These are phyloP conservation scores for Siniperca obscura DNA, from an alignment of 2,797 vertebrate species.

Conservation along the genomic window DNA sequence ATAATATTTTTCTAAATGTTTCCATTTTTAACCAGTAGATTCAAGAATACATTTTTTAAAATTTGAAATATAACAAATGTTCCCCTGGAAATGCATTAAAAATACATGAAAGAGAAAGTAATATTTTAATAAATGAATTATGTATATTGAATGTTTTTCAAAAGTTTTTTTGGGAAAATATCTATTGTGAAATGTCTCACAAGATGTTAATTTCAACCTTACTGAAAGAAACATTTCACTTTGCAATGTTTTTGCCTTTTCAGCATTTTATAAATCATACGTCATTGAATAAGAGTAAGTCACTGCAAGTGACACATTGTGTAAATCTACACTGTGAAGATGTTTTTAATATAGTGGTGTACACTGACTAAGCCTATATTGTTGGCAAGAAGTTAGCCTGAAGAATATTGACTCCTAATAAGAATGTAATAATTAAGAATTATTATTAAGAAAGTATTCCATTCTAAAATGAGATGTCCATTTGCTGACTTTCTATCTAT, in stretches of 20 bases:
- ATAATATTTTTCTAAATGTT: background rate
- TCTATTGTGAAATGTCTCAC: background rate
- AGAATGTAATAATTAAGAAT: background rate
- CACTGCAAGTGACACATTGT: background rate
- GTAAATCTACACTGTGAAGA: background rate
- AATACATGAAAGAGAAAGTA: background rate
- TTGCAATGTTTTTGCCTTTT: background rate
- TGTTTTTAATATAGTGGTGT: background rate
- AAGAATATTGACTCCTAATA: background rate
- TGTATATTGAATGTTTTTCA: slow-evolving; percentile 5
- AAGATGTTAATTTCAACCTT: background rate
- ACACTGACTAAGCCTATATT: background rate
- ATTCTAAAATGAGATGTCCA: background rate
- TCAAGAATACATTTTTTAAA: background rate
- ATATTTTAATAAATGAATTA: background rate
- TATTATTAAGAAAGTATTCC: background rate
- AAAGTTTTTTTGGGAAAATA: background rate
- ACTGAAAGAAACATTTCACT: slow-evolving; percentile 31
- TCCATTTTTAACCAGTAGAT: background rate
- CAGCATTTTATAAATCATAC: background rate
- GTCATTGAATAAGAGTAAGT: background rate
- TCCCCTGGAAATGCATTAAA: slow-evolving; percentile 2
- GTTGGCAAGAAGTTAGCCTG: background rate
- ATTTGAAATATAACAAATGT: background rate
- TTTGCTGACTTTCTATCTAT: background rate